Conservation (phyloP, 2,797 vertebrate species). For the Bucorvus abyssinicus region DNA sequence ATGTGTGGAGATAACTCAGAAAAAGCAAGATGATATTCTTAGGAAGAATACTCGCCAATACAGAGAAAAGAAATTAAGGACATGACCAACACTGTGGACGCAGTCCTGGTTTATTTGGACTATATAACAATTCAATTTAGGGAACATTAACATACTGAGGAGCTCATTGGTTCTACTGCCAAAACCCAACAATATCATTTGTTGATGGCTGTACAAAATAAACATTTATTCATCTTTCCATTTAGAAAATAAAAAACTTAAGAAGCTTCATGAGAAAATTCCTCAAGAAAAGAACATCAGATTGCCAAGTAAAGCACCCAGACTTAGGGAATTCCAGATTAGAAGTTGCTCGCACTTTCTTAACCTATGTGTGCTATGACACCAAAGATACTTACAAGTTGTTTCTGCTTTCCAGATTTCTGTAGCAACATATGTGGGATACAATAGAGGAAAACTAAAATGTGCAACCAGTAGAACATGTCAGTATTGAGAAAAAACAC, state of each 20-base stretch:
- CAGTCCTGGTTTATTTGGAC: background rate
- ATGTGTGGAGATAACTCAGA: background rate
- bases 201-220: background rate
- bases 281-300: background rate
- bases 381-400: background rate
- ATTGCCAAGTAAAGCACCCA: background rate
- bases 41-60: background rate
- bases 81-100: background rate
- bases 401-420: background rate
- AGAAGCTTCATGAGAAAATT: background rate
- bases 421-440: background rate
- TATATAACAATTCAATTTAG: background rate
- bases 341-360: background rate
- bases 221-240: background rate
- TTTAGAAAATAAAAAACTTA: background rate
- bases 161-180: background rate
- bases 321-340: background rate
- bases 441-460: background rate
- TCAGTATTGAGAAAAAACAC: background rate
- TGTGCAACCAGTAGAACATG: background rate
- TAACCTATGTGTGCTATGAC: background rate
- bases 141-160: background rate
- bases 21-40: background rate
- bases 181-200: background rate
- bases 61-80: background rate